Conservation (phyloP, 2,797 vertebrate species). For the Galago senegalensis region DNA sequence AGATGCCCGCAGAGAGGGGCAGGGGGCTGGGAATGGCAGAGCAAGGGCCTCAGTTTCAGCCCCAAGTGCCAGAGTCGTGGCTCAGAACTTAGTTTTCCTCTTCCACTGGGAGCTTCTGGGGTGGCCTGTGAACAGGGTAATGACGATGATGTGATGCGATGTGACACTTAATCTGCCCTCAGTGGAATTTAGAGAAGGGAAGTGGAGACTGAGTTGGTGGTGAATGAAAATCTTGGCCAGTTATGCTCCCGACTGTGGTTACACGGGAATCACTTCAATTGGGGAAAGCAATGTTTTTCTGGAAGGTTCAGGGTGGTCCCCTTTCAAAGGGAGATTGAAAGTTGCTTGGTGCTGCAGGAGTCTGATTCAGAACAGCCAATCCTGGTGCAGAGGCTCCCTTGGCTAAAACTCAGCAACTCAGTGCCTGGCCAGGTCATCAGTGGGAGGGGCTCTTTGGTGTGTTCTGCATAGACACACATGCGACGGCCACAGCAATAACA, state of each 20-base stretch:
- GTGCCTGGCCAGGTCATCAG: neutral
- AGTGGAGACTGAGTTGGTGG: constrained; percentile 5
- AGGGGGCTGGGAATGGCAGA: neutral
- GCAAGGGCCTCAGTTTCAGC: neutral
- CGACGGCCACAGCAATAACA: accelerated
- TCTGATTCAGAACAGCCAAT: neutral
- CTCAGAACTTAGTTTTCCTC: neutral
- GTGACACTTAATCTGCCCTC: neutral
- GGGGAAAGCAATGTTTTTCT: neutral
- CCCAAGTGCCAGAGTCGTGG: neutral
- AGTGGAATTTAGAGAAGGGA: neutral
- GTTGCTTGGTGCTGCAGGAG: neutral
- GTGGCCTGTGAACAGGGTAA: neutral
- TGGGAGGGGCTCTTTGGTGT: no score
- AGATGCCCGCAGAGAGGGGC: neutral
- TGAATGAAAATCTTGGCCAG: neutral
- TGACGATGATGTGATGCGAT: neutral
- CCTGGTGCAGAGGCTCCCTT: neutral
- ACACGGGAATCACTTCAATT: neutral
- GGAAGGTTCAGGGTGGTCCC: constrained; percentile 34
- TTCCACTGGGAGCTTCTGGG: neutral
- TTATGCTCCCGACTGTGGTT: neutral
- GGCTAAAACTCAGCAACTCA: neutral
- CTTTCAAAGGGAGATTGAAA: constrained; percentile 45
- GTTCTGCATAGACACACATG: accelerated